Percentiles rank a stretch among this genome's conserved stretches.
Evolutionary conservation across 2,888 invertebrate genomes (phyloP).

Genomic region (Trissonchulus sp.): DNA sequence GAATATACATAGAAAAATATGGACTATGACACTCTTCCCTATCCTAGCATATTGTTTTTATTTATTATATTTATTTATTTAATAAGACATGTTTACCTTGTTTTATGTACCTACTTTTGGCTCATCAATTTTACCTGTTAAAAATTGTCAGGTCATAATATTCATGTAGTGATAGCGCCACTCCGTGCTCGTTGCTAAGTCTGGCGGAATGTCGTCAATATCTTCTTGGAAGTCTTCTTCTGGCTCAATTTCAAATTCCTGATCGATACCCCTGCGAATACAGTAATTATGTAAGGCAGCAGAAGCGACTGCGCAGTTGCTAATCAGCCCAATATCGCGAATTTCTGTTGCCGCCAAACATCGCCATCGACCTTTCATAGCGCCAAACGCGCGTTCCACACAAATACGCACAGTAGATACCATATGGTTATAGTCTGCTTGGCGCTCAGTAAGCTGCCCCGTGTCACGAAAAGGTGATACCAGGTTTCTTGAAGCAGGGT

Average conservation of each 20-base stretch:
- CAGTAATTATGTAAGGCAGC: not conserved
- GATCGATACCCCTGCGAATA: not conserved
- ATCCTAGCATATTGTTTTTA: too few species aligned
- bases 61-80: too few species aligned
- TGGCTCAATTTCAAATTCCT: not conserved
- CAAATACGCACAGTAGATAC: not conserved
- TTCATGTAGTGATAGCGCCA: not conserved
- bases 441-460: not conserved
- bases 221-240: not conserved
- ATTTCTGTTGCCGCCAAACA: not conserved
- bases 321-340: not conserved
- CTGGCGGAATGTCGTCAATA: not conserved
- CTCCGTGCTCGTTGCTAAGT: not conserved
- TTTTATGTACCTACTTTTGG: too few species aligned
- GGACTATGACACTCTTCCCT: too few species aligned
- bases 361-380: not conserved
- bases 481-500: not conserved
- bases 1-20: too few species aligned
- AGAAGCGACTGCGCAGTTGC: not conserved
- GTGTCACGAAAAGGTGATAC: not conserved
- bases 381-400: not conserved
- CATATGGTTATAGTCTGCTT: not conserved
- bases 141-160: too few species aligned
- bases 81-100: too few species aligned
- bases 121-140: too few species aligned